Base-by-base conservation (phyloP, 2,888 invertebrate species). In the Ochlodes sylvanus region DNA sequence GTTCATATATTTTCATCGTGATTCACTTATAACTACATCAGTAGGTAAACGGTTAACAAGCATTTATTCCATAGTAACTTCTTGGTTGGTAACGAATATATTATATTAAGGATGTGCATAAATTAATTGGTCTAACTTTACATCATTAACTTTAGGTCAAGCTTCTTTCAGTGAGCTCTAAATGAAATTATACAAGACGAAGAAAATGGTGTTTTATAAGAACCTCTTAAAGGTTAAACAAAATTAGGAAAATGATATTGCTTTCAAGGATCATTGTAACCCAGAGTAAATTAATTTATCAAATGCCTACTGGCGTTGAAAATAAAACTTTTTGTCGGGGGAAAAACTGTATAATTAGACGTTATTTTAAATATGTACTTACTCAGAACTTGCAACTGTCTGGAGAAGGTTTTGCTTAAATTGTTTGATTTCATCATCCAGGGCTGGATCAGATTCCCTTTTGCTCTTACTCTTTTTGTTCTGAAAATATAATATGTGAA, bases 361-460 rank as follows among this genome's bases (percentile, higher is more conserved):
- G 38, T 1, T 38, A 27, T 27, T 27, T 5, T 27, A 27, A 27
- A 27, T 27, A 27, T 27, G 27, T 60, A 88, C 91, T 90, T 77
- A 92, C 92, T 87, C 87, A 72, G 84, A 85, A 55, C 78, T 71
- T 41, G 87, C 73, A 62, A 87, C 77, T 32, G 91, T 86, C 72
- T 89, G 88, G 27, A 92, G 80, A 15, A 90, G 80, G 73, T 84
- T 88, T 72, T 92, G 90, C 74, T 92, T 92, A 71, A 90, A 90
- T 75, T 47, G 15, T 47, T 89, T 87, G 76, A 87, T 90, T 74
- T 91, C 87, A 81, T 92, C 92, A 21, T 89, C 89, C 58, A 80
- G 80, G 4, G 77, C 77, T 57, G 76, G 68, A 63, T 84, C 84
- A 10, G 77, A 76, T 60, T 87, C 85, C 21, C 83, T 79, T 62